Evolutionary conservation across 2,797 vertebrate species (phyloP).

Genomic region (Alauda arvensis): DNA sequence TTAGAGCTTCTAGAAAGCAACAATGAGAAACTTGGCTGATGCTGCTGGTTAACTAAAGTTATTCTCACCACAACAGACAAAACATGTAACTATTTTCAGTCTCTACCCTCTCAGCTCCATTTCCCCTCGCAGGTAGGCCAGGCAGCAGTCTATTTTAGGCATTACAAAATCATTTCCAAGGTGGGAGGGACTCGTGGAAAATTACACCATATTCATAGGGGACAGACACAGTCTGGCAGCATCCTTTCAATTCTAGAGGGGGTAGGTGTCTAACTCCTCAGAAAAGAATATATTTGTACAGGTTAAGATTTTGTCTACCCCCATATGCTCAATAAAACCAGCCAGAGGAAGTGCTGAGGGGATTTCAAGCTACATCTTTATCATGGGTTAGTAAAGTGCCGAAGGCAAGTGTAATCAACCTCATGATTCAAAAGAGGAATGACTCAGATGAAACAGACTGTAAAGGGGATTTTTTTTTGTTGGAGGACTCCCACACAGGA

Average conservation of each 20-base stretch:
- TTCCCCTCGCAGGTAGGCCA: neutral
- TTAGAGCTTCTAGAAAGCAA: neutral
- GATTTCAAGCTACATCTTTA: slow-evolving; percentile 28
- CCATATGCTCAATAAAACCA: neutral
- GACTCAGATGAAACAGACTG: slow-evolving; percentile 10
- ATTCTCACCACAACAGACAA: neutral
- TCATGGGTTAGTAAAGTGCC: neutral
- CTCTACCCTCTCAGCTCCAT: neutral
- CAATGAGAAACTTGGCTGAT: neutral
- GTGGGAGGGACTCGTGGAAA: neutral
- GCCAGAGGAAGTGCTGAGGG: neutral
- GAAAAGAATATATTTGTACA: neutral
- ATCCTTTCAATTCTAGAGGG: neutral
- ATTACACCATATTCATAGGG: neutral
- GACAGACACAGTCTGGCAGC: neutral
- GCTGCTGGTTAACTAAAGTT: neutral
- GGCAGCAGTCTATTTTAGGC: neutral
- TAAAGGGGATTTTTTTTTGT: slow-evolving; percentile 3
- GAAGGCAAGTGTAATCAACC: slow-evolving; percentile 7
- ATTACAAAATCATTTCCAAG: neutral
- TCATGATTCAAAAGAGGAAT: slow-evolving; percentile 28
- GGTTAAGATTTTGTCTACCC: neutral
- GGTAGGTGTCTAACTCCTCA: neutral
- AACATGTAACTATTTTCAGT: neutral
- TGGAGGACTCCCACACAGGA: neutral